Conservation (phyloP, 92 coral and sea anemone genomes). For the Heliopora coerulea region DNA sequence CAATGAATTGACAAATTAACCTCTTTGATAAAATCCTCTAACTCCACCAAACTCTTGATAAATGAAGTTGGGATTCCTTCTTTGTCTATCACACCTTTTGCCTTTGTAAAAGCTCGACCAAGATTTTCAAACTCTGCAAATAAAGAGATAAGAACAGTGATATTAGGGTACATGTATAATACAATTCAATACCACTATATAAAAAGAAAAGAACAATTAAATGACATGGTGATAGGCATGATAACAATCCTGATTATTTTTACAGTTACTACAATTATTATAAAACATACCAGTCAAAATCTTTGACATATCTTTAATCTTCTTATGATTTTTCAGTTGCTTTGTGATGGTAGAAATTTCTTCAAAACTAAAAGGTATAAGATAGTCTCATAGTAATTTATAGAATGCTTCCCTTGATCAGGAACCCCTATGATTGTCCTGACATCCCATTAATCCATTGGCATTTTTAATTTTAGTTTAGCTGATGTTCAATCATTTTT, state of each 20-base stretch:
- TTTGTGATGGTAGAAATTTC: slow-evolving; percentile 77
- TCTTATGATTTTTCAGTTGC: slow-evolving; percentile 91
- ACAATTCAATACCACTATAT: too few relatives aligned
- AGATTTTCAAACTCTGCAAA: slow-evolving; percentile 89
- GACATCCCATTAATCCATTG: too few relatives aligned
- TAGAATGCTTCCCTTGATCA: too few relatives aligned
- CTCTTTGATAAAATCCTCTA: slow-evolving; percentile 97
- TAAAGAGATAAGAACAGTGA: too few relatives aligned
- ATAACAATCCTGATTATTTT: neutral
- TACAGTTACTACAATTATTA: neutral
- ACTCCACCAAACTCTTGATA: slow-evolving; percentile 72
- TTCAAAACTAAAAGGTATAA: slow-evolving; percentile 65
- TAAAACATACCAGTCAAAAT: slow-evolving; percentile 67
- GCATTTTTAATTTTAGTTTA: too few relatives aligned
- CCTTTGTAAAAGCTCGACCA: slow-evolving; percentile 87
- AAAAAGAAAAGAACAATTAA: too few relatives aligned
- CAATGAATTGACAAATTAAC: slow-evolving; percentile 36
- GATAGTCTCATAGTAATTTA: too few relatives aligned
- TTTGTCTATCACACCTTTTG: slow-evolving; percentile 84
- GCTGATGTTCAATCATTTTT: too few relatives aligned
- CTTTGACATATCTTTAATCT: slow-evolving; percentile 93
- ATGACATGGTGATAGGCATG: too few relatives aligned
- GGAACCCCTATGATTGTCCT: too few relatives aligned
- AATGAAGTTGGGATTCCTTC: slow-evolving; percentile 94
- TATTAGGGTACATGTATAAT: too few relatives aligned